A percentile compares a stretch with the other conserved stretches of the same genome.
Conservation (phyloP, 2,888 invertebrate species). For the Stenichneumon culpator region DNA sequence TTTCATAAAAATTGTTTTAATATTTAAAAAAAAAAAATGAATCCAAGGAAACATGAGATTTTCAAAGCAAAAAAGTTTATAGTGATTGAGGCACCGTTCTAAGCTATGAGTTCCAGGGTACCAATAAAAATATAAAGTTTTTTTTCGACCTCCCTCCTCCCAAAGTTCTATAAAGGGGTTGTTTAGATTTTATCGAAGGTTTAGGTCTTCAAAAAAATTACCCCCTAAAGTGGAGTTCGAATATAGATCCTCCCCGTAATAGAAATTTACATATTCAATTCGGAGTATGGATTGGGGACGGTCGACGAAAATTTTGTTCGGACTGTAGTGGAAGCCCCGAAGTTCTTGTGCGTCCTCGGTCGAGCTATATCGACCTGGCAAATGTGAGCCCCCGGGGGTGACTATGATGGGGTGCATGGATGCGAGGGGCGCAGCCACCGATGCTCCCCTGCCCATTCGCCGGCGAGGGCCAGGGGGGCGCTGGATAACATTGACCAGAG, state of each 20-base stretch:
- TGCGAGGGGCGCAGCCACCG: conserved; percentile 75
- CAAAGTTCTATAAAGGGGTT: background rate
- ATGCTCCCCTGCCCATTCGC: conserved; percentile 50
- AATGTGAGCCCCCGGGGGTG: conserved; percentile 69
- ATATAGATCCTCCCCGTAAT: background rate
- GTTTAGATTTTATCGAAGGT: background rate
- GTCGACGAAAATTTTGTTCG: conserved; percentile 54
- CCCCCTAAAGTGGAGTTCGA: background rate
- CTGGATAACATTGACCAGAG: conserved; percentile 63
- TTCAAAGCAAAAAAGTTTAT: background rate
- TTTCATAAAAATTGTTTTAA: background rate
- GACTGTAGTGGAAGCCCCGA: conserved; percentile 55
- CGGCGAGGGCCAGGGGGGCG: conserved; percentile 70
- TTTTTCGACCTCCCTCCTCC: background rate
- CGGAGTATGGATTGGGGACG: conserved; percentile 3
- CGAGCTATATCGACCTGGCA: conserved; percentile 80
- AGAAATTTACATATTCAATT: conserved; percentile 8
- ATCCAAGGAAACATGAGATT: background rate
- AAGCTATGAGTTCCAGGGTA: background rate
- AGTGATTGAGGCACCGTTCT: background rate
- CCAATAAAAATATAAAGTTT: background rate
- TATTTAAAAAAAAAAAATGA: background rate
- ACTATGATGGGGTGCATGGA: conserved; percentile 74
- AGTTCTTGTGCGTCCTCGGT: conserved; percentile 68
- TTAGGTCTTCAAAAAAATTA: background rate